Base-by-base conservation (phyloP, 2,797 vertebrate species). In the Ciconia nigra region DNA sequence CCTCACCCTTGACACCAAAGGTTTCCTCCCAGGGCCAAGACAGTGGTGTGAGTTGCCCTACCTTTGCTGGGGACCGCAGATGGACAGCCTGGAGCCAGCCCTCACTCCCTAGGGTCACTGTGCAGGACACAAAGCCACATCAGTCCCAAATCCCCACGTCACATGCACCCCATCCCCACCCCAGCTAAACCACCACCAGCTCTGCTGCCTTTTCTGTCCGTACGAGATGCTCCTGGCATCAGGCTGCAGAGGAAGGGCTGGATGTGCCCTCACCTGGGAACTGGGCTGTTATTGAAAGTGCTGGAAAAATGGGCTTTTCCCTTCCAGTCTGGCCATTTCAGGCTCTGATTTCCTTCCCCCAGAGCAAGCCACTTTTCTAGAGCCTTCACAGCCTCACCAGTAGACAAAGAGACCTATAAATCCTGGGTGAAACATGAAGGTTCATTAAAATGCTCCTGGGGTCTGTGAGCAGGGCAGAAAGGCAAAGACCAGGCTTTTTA, bases 201-300 rank as follows among this genome's bases (percentile, higher is more conserved):
- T 79, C 66, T 83, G 44, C 59, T 83, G 85, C 55, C 16, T 91
- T 79, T 67, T 13, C 74, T 59, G 22, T 41, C 47, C 28, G 24
- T 31, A 1, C 0, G 0, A 90, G 61, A 9, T 28, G 10, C 41
- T 69, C 17, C 37, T 21, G 59, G 29, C n/a, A 44, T 47, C 46
- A 41, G 35, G 52, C 15, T 33, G 25, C 52, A 61, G 77, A 63
- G 54, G 39, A 91, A 62, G 10, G 42, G 8, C 63, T 86, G 65
- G 21, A 15, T 31, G 26, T 74, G 19, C 20, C 28, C 70, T 81
- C 66, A 76, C 28, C 70, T 84, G 83, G 69, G 37, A 77, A 37
- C 24, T 7, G 59, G 88, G 61, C 76, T 79, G 41, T 44, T 91
- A 35, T 11, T 51, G 41, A 44, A 67, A 87, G 26, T 13, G 17